These are phyloP conservation scores for Rhyzopertha dominica DNA, from an alignment of 1,140 invertebrate species.

Conservation along the genomic window DNA sequence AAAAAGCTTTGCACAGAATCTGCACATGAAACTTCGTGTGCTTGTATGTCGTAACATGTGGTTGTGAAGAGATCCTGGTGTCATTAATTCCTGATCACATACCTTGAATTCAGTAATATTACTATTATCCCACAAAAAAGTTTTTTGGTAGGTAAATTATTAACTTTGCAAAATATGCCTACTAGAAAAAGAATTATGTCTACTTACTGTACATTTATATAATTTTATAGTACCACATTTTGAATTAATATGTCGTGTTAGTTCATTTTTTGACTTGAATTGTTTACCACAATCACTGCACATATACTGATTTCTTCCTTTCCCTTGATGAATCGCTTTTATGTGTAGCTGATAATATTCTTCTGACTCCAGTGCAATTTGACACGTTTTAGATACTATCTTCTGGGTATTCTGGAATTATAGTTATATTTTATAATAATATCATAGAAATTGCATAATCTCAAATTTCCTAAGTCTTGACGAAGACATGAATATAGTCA, in stretches of 20 bases:
- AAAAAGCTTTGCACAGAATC: conserved; percentile 47
- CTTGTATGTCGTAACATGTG: conserved; percentile 49
- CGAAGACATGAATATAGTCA: too few relatives aligned
- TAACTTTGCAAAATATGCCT: neutral
- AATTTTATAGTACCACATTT: conserved; percentile 41
- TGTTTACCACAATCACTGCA: conserved; percentile 44
- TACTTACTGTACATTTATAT: conserved; percentile 32
- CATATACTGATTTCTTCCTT: conserved; percentile 25
- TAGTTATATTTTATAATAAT: too few relatives aligned
- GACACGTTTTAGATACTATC: too few relatives aligned
- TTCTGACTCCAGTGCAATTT: conserved; percentile 19
- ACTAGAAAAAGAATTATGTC: too few relatives aligned
- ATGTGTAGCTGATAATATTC: conserved; percentile 34
- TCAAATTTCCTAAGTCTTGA: too few relatives aligned
- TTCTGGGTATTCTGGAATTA: too few relatives aligned
- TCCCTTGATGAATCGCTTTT: conserved; percentile 27
- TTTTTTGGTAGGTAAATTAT: too few relatives aligned
- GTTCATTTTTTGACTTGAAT: conserved; percentile 39
- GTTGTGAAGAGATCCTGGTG: conserved; percentile 35
- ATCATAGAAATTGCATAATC: too few relatives aligned
- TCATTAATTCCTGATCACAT: conserved; percentile 45
- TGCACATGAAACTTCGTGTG: conserved; percentile 46
- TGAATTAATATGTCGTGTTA: conserved; percentile 39
- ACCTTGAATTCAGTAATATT: conserved; percentile 20
- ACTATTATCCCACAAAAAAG: too few relatives aligned